Base-by-base conservation (phyloP, 2,797 vertebrate species). In the Rhabdophis nuchalis region DNA sequence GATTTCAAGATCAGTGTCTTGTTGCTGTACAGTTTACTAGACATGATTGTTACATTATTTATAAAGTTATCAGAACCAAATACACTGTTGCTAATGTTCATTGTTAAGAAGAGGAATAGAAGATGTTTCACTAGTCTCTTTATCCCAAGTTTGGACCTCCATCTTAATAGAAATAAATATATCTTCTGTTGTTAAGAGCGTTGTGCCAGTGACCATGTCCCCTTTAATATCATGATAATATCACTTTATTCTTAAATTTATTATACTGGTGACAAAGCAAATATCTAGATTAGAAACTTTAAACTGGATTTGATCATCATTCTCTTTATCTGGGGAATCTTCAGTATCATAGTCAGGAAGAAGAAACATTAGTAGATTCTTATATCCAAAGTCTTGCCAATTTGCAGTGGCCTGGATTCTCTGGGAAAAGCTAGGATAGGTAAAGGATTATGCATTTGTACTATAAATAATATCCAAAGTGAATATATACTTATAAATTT, bases 1-100 rank as follows among this genome's bases (percentile, higher is more conserved):
- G 96, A 97, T 96, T 97, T 96, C 95, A 96, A 96, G 96, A 96
- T 96, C 94, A 96, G 96, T 96, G 95, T 96, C 96, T 91, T 96
- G 94, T 97, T 94, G 96, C 95, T 96, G 96, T 97, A 94, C 96
- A 90, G 94, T 95, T 96, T 96, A 94, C 91, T 96, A 97, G 96
- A 96, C 96, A 96, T 96, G 93, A 95, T 96, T 96, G 95, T 96
- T 90, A 93, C 95, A 95, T 95, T 96, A 94, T 97, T 93, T 97
- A 93, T 95, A 94, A 96, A 95, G 95, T 96, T 97, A 97, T 95
- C 96, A 93, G 96, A 96, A 95, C 96, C 96, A 94, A 94, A 96
- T 95, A 89, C 95, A 96, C 91, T 94, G 95, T 96, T 50, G 94
- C 86, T 95, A 93, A 96, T 96, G 94, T 96, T 96, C 95, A 93